Conservation (phyloP, 1,140 invertebrate species). For the Drosophila littoralis region DNA sequence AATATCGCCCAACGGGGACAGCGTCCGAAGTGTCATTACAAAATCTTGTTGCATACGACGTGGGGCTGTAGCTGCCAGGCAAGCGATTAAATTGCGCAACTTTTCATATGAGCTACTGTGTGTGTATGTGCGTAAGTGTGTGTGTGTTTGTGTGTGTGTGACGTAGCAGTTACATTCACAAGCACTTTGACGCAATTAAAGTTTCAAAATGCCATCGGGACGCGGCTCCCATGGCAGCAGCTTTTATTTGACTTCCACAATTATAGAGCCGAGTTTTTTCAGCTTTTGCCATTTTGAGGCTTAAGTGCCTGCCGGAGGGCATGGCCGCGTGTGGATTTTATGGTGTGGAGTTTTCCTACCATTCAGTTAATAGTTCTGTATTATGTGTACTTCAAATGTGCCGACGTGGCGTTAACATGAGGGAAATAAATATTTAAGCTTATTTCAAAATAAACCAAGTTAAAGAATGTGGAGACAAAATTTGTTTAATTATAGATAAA, state of each 20-base stretch:
- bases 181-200: constrained; percentile 63
- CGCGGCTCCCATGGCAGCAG: constrained; percentile 24
- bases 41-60: constrained; percentile 45
- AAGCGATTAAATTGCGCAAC: constrained; percentile 34
- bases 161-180: constrained; percentile 13
- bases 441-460: constrained; percentile 24
- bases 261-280: constrained; percentile 44
- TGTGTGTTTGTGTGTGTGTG: not conserved
- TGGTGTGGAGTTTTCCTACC: constrained; percentile 5
- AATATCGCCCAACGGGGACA: constrained; percentile 21
- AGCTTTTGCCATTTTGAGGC: constrained; percentile 27
- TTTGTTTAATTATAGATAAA: too few relatives aligned
- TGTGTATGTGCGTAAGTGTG: too few relatives aligned
- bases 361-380: constrained; percentile 26
- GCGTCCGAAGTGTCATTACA: constrained; percentile 52
- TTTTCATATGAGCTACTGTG: constrained; percentile 4
- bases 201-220: constrained; percentile 53
- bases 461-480: not conserved
- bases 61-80: constrained; percentile 20
- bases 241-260: constrained; percentile 52
- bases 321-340: constrained; percentile 6
- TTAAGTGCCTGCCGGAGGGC: constrained; percentile 11
- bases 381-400: constrained; percentile 11
- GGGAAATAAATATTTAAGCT: constrained; percentile 26
- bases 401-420: constrained; percentile 4